Conservation (phyloP, 2,888 invertebrate genomes). For the Amphipoea oculea region DNA sequence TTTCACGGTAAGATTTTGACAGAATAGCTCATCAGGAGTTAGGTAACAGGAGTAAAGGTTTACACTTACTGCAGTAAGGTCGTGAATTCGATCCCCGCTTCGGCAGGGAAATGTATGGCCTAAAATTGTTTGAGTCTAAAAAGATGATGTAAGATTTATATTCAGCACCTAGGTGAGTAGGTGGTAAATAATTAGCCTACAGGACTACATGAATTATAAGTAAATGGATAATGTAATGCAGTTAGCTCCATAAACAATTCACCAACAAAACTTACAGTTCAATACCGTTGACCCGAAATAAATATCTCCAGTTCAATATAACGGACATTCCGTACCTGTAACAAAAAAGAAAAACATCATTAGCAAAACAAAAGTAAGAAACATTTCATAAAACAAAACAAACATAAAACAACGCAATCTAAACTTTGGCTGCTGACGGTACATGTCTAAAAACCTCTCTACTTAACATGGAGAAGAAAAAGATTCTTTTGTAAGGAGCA, state of each 20-base stretch:
- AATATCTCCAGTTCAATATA: constrained; percentile 21
- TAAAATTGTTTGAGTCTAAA: not conserved
- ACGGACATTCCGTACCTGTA: constrained; percentile 59
- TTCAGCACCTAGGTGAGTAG: not conserved
- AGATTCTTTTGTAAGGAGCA: constrained; percentile 86
- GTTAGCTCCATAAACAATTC: not conserved
- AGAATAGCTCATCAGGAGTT: no score
- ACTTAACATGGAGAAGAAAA: constrained; percentile 87
- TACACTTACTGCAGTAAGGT: no score
- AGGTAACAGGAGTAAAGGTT: not conserved
- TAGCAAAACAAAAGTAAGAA: constrained; percentile 38
- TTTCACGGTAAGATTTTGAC: no score
- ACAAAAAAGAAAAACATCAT: constrained; percentile 55
- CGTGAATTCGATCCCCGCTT: not conserved
- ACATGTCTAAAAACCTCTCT: constrained; percentile 81
- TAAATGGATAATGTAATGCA: not conserved
- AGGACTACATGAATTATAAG: not conserved
- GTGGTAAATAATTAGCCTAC: not conserved
- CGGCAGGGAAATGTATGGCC: not conserved
- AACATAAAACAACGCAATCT: constrained; percentile 31
- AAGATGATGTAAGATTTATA: not conserved
- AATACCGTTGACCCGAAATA: not conserved
- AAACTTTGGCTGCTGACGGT: constrained; percentile 71
- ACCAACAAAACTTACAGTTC: constrained; percentile 26
- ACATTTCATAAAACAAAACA: constrained; percentile 25